Conservation (phyloP, 2,797 vertebrate genomes). For the Poeciliopsis paucimaculata region DNA sequence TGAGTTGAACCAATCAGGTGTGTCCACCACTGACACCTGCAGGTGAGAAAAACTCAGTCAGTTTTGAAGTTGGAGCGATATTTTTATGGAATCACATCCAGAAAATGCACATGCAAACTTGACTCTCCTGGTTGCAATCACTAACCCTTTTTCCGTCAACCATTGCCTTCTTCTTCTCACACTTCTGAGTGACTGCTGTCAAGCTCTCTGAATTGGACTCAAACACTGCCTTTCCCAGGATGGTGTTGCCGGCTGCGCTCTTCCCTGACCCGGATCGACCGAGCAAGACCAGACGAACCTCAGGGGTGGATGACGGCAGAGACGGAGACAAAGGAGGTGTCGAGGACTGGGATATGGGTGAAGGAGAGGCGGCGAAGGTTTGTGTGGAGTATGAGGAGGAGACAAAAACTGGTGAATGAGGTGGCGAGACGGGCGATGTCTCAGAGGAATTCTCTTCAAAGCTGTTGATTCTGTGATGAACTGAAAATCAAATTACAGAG, state of each 20-base stretch:
- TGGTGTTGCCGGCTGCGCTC: slow-evolving; percentile 74
- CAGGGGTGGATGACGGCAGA: slow-evolving; percentile 39
- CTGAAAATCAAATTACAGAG: slow-evolving; percentile 47
- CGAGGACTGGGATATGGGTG: neutral
- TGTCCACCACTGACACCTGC: slow-evolving; percentile 81
- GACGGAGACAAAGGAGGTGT: neutral
- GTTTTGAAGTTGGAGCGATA: neutral
- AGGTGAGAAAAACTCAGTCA: slow-evolving; percentile 4
- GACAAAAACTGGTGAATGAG: slow-evolving; percentile 26
- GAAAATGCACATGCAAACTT: neutral
- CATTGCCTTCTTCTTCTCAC: slow-evolving; percentile 71
- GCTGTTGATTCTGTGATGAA: slow-evolving; percentile 69
- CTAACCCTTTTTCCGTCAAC: slow-evolving; percentile 68
- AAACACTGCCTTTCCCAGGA: slow-evolving; percentile 74
- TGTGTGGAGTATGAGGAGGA: slow-evolving; percentile 7
- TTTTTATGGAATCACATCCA: neutral
- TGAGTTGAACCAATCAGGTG: slow-evolving; percentile 80
- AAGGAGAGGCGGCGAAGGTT: slow-evolving; percentile 19
- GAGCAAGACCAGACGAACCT: slow-evolving; percentile 80
- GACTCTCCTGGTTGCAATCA: slow-evolving; percentile 12
- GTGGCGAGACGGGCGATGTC: slow-evolving; percentile 29
- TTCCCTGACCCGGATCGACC: slow-evolving; percentile 79
- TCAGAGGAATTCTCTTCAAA: slow-evolving; percentile 50
- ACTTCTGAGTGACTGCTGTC: slow-evolving; percentile 59
- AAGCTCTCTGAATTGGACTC: slow-evolving; percentile 47